Percentiles rank a stretch among this genome's conserved stretches.
phyloP scores from a whole-genome alignment of 2,113 vertebrate genomes.

The Nipponia nippon region DNA sequence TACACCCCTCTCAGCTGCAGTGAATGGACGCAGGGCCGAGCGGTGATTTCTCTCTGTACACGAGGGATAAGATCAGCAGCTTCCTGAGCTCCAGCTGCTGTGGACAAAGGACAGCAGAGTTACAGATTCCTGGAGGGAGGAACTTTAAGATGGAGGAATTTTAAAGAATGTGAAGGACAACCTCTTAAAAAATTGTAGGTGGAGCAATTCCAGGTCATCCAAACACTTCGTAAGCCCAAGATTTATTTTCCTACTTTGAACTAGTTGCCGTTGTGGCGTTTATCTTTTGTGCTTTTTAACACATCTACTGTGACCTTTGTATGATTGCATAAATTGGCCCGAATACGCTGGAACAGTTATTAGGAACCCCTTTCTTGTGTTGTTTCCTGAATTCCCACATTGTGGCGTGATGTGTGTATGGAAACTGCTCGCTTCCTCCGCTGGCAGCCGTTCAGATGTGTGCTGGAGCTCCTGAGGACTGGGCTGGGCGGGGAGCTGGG shows the following conservation, averaged over 20 bases:
- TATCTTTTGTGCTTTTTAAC: constrained; percentile 36
- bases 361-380: constrained; percentile 50
- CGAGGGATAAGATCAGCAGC: constrained; percentile 21
- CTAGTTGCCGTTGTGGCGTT: background rate
- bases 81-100: constrained; percentile 60
- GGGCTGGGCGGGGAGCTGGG: background rate
- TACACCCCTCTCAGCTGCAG: background rate
- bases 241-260: background rate
- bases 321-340: constrained; percentile 53
- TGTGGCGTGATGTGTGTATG: constrained; percentile 63
- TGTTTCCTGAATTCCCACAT: constrained; percentile 69
- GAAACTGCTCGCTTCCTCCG: constrained; percentile 55
- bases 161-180: constrained; percentile 49
- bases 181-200: constrained; percentile 46
- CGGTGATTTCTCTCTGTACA: background rate
- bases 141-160: constrained; percentile 60
- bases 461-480: background rate
- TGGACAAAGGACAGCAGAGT: constrained; percentile 20
- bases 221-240: background rate
- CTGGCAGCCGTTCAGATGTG: constrained; percentile 40
- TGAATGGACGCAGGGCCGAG: background rate
- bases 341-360: background rate
- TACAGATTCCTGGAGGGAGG: constrained; percentile 49
- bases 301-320: constrained; percentile 33
- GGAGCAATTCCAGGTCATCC: constrained; percentile 10